Base-by-base conservation (phyloP, 2,888 invertebrate species). In the Horisme vitalbata region DNA sequence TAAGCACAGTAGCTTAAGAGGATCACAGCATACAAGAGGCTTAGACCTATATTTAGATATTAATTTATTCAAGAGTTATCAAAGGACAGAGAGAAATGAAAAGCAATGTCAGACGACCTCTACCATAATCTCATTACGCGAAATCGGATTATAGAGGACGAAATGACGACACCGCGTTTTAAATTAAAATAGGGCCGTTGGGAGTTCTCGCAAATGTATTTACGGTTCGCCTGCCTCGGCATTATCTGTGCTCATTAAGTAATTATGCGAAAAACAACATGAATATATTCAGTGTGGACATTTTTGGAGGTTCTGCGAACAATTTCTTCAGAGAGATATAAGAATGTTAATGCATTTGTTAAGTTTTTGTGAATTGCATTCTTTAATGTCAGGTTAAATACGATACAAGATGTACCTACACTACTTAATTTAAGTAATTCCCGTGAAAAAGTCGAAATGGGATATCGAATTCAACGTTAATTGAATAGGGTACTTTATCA, bases 101-200 rank as follows among this genome's bases (percentile, higher is more conserved):
- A 35, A 39, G 43, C 39, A 39, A 45, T 53, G 47, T 53, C 52
- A 51, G 45, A 48, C 37, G 38, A 14, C 34, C 51, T 28, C 27
- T 20, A 34, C 34, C 65, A 45, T 73, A 77, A 77, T 75, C 74
- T 70, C 57, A 72, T 76, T 76, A 72, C 43, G 47, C 41, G 50
- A 58, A 79, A 83, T 82, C 77, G 71, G 68, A 82, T 84, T 84
- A 79, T 52, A 52, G 52, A 50, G 58, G 65, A 53, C 56, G 55
- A 57, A 55, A 49, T 58, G 56, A 48, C 55, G 32, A 50, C 50
- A 44, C 45, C 49, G 55, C 61, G 44, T 51, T 65, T 68, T 67
- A 58, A 68, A 69, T 68, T 67, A 66, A 70, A 68, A 70, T 43
- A 58, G 37, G 52, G 39, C 60, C 59, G 28, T 18, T 41, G 10